Conservation (phyloP, 2,888 invertebrate genomes). For the Trisateles emortualis region DNA sequence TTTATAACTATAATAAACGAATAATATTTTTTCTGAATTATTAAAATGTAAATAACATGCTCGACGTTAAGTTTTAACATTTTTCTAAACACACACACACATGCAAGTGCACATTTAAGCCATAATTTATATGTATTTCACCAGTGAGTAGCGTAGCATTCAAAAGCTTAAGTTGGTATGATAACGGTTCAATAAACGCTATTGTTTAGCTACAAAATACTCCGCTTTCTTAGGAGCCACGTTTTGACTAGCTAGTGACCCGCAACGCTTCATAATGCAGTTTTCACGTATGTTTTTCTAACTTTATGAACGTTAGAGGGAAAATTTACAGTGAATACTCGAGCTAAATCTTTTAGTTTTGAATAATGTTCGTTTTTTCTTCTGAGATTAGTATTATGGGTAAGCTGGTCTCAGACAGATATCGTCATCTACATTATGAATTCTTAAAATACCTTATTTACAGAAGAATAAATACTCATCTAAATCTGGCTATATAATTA, state of each 20-base stretch:
- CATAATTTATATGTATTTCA: background rate
- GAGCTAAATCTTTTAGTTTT: conserved; percentile 54
- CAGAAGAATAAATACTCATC: background rate
- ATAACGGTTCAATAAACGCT: too few species aligned
- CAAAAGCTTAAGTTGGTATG: too few species aligned
- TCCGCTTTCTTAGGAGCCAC: conserved; percentile 23
- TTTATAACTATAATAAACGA: too few species aligned
- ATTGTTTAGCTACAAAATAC: background rate
- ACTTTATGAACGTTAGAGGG: conserved; percentile 58
- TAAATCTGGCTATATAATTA: background rate
- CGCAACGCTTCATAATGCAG: conserved; percentile 55
- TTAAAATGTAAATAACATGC: too few species aligned
- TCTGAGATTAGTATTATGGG: conserved; percentile 44
- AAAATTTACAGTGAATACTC: conserved; percentile 57
- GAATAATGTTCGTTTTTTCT: conserved; percentile 48
- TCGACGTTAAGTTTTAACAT: too few species aligned
- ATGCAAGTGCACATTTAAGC: too few species aligned
- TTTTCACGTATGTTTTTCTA: conserved; percentile 67
- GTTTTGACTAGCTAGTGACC: conserved; percentile 46
- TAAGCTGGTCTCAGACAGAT: conserved; percentile 43
- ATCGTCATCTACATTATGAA: conserved; percentile 23
- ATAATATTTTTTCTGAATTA: too few species aligned
- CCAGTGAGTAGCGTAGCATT: too few species aligned
- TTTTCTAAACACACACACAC: too few species aligned
- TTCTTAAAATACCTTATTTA: conserved; percentile 20